Evolutionary conservation across 2,797 vertebrate species (phyloP), one percentile per base, ranked within the genome.

Genomic region (Pseudopleuronectes americanus): DNA sequence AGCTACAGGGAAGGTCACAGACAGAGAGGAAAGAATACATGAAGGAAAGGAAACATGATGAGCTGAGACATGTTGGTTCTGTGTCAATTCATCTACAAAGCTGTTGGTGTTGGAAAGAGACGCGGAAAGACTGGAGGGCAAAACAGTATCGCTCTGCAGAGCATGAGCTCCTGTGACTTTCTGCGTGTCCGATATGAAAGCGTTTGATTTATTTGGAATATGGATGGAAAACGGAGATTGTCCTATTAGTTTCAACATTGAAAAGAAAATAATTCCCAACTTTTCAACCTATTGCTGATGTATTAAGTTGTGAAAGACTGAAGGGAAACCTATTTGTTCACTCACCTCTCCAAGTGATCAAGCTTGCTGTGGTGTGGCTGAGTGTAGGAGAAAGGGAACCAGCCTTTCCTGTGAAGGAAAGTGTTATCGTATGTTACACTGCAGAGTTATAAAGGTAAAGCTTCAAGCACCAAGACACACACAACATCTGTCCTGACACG

Each of bases 321-420:
- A 54, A 41, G 19, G 22, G 57, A 61, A 71, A 2, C 22, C 0
- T 68, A 45, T 59, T 38, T 36, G 43, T 24, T 45, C 1, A 58
- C 89, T 86, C 74, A 95, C 95, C 91, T 93, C 57, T 92, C 90
- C 0, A 90, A 77, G 38, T 90, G 91, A 68, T 95, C 94, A 2
- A 76, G 58, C 65, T 81, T 84, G 69, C 86, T 87, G 26, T 90
- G 89, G 28, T 92, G 88, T 0, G 93, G 89, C 58, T 95, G 95
- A 49, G 96, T 96, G 90, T 96, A 96, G 74, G 96, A 95, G 90
- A 95, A 95, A 74, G 96, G 96, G 87, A 96, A 96, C 96, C 96
- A 96, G 87, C 96, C 96, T 95, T 96, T 96, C 89, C 96, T 96
- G 84, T 55, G 23, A 63, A 45, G 64, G 31, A 62, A 64, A 52